Percentiles rank a stretch among this genome's conserved stretches.
These are phyloP conservation scores for Copidosoma aretas DNA, from an alignment of 2,888 invertebrate species.

Conservation along the genomic window DNA sequence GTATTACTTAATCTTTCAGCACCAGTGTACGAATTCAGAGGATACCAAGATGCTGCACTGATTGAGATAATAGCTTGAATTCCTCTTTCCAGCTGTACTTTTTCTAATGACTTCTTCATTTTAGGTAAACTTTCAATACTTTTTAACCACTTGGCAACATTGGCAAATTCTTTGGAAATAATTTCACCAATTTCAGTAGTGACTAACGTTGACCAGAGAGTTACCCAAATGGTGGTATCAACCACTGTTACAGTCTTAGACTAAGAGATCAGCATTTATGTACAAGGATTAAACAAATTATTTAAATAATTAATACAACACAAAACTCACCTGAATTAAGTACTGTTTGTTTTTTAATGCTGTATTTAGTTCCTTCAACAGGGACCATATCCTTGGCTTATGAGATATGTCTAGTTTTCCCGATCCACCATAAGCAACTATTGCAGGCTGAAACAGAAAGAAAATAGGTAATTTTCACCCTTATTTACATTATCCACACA, in stretches of 20 bases:
- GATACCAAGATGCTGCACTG: constrained; percentile 56
- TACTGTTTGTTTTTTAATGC: constrained; percentile 65
- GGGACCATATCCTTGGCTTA: constrained; percentile 66
- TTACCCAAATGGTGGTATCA: constrained; percentile 77
- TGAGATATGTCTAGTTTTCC: constrained; percentile 66
- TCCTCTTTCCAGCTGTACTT: constrained; percentile 53
- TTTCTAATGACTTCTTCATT: constrained; percentile 51
- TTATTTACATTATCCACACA: too few species aligned
- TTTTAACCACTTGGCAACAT: constrained; percentile 70
- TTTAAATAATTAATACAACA: constrained; percentile 7
- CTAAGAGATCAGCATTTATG: constrained; percentile 60
- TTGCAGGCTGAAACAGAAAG: constrained; percentile 63
- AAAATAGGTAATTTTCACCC: constrained; percentile 7
- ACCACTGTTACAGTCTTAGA: constrained; percentile 68
- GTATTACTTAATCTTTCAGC: constrained; percentile 34
- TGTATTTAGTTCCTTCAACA: constrained; percentile 68
- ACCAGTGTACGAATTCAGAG: constrained; percentile 50
- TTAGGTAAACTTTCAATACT: constrained; percentile 64
- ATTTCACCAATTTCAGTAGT: constrained; percentile 68
- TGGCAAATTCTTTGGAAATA: constrained; percentile 65
- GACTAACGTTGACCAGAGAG: constrained; percentile 71
- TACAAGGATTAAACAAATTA: not conserved
- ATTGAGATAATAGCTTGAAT: constrained; percentile 52
- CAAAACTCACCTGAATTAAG: constrained; percentile 67
- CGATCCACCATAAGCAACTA: constrained; percentile 65